Evolutionary conservation across 2,113 vertebrate species (phyloP).

Genomic region (Campylorhamphus procurvoides): DNA sequence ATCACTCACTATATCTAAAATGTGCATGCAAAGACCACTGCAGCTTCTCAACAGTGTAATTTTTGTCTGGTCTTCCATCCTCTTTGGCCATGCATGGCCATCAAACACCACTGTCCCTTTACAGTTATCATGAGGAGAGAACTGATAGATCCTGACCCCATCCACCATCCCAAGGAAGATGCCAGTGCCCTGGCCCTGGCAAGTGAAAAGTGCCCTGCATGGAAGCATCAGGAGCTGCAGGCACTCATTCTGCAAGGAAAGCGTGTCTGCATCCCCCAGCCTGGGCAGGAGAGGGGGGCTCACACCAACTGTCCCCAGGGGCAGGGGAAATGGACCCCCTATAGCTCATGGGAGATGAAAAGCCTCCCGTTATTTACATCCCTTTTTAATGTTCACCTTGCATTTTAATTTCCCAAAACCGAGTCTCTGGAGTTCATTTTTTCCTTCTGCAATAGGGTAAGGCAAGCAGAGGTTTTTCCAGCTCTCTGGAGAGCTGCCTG

Average conservation of each 20-base stretch:
- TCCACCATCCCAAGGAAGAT: neutral
- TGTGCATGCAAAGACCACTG: neutral
- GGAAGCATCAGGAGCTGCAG: neutral
- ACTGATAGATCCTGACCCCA: rapidly evolving
- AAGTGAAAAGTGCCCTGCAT: neutral
- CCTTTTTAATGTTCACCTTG: neutral
- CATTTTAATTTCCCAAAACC: slow-evolving; percentile 7
- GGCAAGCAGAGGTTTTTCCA: neutral
- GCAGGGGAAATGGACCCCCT: neutral
- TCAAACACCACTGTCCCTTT: neutral
- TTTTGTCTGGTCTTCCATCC: neutral
- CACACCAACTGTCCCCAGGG: neutral
- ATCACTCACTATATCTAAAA: neutral
- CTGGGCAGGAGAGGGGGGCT: neutral
- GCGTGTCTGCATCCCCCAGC: neutral
- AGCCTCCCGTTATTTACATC: neutral
- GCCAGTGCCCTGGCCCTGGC: rapidly evolving
- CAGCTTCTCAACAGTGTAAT: neutral
- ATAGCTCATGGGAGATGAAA: neutral
- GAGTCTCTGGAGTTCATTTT: neutral
- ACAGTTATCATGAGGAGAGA: rapidly evolving
- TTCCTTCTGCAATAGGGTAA: neutral
- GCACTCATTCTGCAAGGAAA: neutral
- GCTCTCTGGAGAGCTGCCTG: slow-evolving; percentile 51
- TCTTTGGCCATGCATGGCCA: neutral